Evolutionary conservation across 2,113 vertebrate genomes (phyloP), one percentile per base, ranked within the genome.

Genomic region (human (Homo sapiens)): DNA sequence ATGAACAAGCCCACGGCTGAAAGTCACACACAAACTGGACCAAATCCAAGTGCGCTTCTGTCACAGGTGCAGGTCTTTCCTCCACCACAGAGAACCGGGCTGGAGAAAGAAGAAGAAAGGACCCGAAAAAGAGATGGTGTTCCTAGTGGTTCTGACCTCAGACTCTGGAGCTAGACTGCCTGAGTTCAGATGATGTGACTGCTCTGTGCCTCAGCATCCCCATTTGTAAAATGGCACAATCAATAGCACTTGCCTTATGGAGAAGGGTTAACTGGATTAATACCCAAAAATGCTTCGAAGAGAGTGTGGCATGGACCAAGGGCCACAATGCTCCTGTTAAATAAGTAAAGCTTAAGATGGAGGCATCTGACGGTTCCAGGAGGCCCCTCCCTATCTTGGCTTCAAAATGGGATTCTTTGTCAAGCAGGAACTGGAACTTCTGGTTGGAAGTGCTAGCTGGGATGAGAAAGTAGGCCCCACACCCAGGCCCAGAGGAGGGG

Each of bases 361-460:
- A 96, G 88, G 87, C 90, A 52, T n/a, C 52, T 86, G 2, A 8
- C 80, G 72, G 50, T 96, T 94, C 92, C 57, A 0, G 55, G 84
- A 84, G 57, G 95, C 98, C 84, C 95, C 97, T 87, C 98, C 97
- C 95, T 90, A 1, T 75, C 87, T 92, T 98, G 97, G 97, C 97
- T 98, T 96, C 94, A 80, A 82, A 90, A 93, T 94, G 85, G 95
- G 95, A 90, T 93, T 97, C 96, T 98, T 97, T 96, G 98, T 95
- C 43, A 97, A 96, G 85, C 70, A 64, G 85, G 76, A 97, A 98
- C 98, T 98, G 94, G 98, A 98, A 98, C 94, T 96, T 98, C 98
- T 92, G 97, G 98, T 98, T 98, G 94, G 92, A 90, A 97, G 43
- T 35, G n/a, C 78, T 61, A 87, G 85, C 48, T 86, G 40, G 75